Evolutionary conservation across 2,113 vertebrate species (phyloP), one percentile per base, ranked within the genome.

Genomic region (Syngnathus typhle): DNA sequence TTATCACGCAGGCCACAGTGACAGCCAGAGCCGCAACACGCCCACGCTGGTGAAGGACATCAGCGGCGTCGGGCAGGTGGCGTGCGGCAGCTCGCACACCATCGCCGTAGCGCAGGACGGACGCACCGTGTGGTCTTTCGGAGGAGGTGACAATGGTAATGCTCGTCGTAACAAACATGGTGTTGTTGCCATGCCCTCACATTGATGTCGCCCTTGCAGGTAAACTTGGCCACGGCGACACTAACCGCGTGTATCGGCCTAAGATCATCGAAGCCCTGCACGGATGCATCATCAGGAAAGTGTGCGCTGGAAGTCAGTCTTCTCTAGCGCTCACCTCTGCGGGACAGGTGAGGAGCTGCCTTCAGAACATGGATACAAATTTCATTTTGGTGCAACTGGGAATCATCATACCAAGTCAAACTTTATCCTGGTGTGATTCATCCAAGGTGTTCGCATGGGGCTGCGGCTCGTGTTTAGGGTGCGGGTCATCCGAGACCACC

Each of bases 401-500:
- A 32, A 32, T 32, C 27, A 32, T 32, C 27, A 32, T 32, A 32
- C 27, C 27, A 32, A 32, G 27, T 32, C 27, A 32, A 32, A 32
- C 27, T 32, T 3, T 32, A 32, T 32, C 27, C 3, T 32, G 27
- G 47, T 61, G 4, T 75, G 19, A 21, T 67, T 60, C 79, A 0
- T 74, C 32, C 71, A 0, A 99, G 97, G 95, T 98, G 68, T 97
- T 98, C 64, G 95, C 97, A 0, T 99, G 97, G 97, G 97, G 97
- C 59, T 99, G 97, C 18, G 97, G 97, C 19, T 96, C 97, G 0
- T 99, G 97, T 88, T 91, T 99, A 6, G 97, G 97, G 23, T 98
- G 95, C 23, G 97, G 97, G 71, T 98, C 97, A 10, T 98, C 96
- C 5, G 97, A 98, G 88, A 98, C 94, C 0, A 99, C 96, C 6